Percentiles rank a stretch among this genome's conserved stretches.
Conservation (phyloP, 2,888 invertebrate species). For the Rotaria magnacalcarata region DNA sequence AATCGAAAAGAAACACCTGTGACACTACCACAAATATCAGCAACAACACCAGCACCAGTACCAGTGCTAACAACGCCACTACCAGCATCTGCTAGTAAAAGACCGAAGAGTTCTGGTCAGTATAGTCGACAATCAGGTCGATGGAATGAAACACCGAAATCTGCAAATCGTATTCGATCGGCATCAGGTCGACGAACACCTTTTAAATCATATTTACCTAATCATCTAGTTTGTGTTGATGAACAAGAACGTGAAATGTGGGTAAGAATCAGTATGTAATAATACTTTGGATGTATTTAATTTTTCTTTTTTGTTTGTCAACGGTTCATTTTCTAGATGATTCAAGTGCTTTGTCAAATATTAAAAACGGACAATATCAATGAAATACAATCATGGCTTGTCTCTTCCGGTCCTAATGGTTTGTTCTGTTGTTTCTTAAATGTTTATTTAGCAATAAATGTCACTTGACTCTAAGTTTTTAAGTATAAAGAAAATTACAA, state of each 20-base stretch:
- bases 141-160: slow-evolving; percentile 1
- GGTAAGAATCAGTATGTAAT: not conserved
- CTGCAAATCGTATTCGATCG: not conserved
- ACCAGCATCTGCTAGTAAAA: not conserved
- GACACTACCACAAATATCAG: not conserved
- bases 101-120: not conserved
- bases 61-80: too few species aligned
- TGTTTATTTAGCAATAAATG: too few species aligned
- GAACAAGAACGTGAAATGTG: slow-evolving; percentile 39
- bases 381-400: slow-evolving; percentile 46
- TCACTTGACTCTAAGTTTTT: too few species aligned
- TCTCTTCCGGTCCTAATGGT: slow-evolving; percentile 34
- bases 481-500: too few species aligned
- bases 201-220: not conserved
- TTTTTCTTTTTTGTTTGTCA: not conserved
- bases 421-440: not conserved
- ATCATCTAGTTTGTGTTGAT: slow-evolving; percentile 27
- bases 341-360: slow-evolving; percentile 45
- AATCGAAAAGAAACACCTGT: not conserved
- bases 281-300: not conserved
- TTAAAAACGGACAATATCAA: slow-evolving; percentile 42
- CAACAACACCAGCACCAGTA: not conserved
- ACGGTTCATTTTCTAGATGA: slow-evolving; percentile 19
- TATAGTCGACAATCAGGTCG: slow-evolving; percentile 13
- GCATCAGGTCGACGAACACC: not conserved